phyloP scores from a whole-genome alignment of 2,113 vertebrate species.

The Toxotes chatareus region DNA sequence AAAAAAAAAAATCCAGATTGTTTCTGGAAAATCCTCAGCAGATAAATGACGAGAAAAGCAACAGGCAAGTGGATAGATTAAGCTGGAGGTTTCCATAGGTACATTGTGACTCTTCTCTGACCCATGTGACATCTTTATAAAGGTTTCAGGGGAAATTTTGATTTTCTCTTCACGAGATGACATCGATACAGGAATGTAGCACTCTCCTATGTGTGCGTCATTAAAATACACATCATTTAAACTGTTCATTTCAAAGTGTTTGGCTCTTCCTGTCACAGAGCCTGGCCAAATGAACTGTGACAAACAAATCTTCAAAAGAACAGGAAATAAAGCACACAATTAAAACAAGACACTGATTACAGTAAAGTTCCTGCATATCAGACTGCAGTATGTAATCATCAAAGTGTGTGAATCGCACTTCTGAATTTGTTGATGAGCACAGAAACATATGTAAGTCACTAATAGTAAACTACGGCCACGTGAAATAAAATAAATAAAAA shows the following conservation, averaged over 20 bases:
- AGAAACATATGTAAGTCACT: not conserved
- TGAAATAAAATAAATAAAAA: constrained; percentile 12
- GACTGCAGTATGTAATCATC: not conserved
- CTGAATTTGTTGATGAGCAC: not conserved
- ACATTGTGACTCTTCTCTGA: constrained; percentile 8
- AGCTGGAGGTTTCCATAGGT: constrained; percentile 6
- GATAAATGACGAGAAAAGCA: not conserved
- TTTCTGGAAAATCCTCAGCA: not conserved
- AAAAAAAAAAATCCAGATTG: not conserved
- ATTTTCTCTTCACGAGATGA: not conserved
- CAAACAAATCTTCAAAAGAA: constrained; percentile 7
- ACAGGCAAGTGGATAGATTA: not conserved
- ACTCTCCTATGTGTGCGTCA: not conserved
- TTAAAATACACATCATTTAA: not conserved
- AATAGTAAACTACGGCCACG: not conserved
- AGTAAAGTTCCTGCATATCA: not conserved
- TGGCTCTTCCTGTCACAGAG: constrained; percentile 15
- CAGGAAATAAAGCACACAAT: constrained; percentile 1
- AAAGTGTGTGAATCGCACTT: constrained; percentile 19
- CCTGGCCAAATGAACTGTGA: not conserved
- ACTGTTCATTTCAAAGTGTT: not conserved
- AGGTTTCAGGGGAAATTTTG: constrained; percentile 7
- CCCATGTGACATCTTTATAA: constrained; percentile 35
- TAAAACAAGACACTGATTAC: not conserved
- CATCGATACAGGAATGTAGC: not conserved